Evolutionary conservation across 2,113 vertebrate genomes (phyloP).

Genomic region (Brachyhypopomus occidentalis): DNA sequence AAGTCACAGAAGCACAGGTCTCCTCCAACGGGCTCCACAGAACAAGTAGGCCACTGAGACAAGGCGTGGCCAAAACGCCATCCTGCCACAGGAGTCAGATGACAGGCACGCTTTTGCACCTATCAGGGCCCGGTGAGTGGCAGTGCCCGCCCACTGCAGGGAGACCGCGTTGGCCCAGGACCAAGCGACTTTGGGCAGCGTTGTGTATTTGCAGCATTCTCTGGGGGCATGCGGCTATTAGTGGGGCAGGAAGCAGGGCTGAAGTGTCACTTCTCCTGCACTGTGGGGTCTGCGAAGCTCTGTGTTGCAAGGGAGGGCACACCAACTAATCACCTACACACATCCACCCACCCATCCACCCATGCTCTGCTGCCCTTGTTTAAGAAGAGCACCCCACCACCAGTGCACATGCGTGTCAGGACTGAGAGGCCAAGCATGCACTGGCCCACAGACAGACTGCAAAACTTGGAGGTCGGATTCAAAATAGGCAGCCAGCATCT

Average conservation of each 20-base stretch:
- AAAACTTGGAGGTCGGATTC: conserved; percentile 16
- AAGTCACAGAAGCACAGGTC: neutral
- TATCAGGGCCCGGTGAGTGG: too few relatives aligned
- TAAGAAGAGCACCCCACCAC: conserved; percentile 1
- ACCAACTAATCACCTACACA: conserved; percentile 4
- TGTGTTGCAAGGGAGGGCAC: neutral
- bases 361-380: conserved; percentile 11
- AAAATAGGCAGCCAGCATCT: neutral
- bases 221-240: neutral
- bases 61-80: neutral
- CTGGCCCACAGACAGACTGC: neutral
- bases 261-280: conserved; percentile 35
- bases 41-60: conserved; percentile 23
- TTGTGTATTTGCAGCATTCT: conserved; percentile 11
- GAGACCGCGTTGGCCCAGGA: too few relatives aligned
- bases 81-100: too few relatives aligned
- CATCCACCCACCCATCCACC: neutral
- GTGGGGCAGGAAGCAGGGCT: conserved; percentile 20
- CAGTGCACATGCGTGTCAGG: conserved; percentile 15
- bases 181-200: neutral
- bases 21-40: neutral
- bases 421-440: neutral
- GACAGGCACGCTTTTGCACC: neutral
- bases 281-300: neutral
- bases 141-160: too few relatives aligned